Evolutionary conservation across 30 jellyfish, hydroid and myxozoan genomes (phyloP), one percentile per base, ranked within the genome.

Genomic region (Hydractinia echinata): DNA sequence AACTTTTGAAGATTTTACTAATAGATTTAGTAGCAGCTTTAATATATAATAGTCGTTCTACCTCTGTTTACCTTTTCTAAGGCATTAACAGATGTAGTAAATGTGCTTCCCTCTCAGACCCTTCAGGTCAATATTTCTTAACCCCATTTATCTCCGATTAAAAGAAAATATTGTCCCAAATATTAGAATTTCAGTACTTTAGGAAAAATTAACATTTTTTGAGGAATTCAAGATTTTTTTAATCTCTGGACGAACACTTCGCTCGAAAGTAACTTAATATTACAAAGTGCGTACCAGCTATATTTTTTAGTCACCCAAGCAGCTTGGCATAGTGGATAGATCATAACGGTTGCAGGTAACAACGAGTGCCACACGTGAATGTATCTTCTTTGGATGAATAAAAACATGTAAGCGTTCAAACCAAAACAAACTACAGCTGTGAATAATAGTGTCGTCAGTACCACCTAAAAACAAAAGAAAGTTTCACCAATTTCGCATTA

Each of bases 271-370:
- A 68, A 68, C 15, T 15, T 11, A 68, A 20, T 11, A 68, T 11
- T 20, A 50, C 39, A 73, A 16, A 9, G 16, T 11, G 18, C 53
- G 7, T 55, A 79, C 86, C 86, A 79, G 20, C 39, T 4, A 61
- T 79, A 55, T 61, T 79, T 83, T 61, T 21, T 79, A n/a, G 86
- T 79, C 18, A 79, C 86, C 86, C 86, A 79, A 19, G 86, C 86
- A 6, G 86, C 86, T 20, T 55, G 11, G 2, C 82, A 79, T 39
- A 79, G 54, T 11, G 86, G 86, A 19, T 79, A 79, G 61, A 79
- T 50, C 86, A 79, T 79, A 9, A 79, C 56, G 6, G 20, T 3
- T 61, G 61, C 49, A 14, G 86, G 86, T 16, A 79, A 20, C 16
- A 79, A 5, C 4, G 86, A 61, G n/a, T 79, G 86, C 73, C 73